Percentiles rank a stretch among this genome's conserved stretches.
Conservation (phyloP, 2,113 vertebrate genomes). For the Colius striatus region DNA sequence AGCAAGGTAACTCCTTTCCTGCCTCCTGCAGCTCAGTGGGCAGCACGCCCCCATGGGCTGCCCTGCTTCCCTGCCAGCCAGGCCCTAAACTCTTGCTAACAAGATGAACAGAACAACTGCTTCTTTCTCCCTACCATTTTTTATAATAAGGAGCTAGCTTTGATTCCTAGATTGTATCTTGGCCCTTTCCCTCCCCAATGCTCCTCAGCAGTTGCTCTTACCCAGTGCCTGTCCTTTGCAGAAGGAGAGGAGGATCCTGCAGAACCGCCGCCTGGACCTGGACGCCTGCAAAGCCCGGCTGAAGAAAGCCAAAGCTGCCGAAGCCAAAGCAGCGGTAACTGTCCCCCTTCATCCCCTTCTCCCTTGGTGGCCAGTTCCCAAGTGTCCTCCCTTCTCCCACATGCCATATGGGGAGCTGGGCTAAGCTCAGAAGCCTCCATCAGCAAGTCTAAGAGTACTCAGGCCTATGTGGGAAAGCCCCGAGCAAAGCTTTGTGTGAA, state of each 20-base stretch:
- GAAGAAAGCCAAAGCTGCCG: conserved; percentile 93
- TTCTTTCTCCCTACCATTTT: background rate
- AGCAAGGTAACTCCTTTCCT: background rate
- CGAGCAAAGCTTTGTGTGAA: background rate
- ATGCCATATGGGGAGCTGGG: background rate
- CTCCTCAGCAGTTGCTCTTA: background rate
- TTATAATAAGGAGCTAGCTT: background rate
- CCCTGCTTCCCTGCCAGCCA: background rate
- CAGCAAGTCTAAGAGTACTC: background rate
- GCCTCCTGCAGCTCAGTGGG: background rate
- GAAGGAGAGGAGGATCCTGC: conserved; percentile 92
- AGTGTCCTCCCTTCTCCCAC: background rate
- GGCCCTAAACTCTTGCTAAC: background rate
- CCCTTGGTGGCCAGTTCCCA: background rate
- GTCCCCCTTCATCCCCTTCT: background rate
- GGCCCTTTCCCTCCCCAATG: background rate
- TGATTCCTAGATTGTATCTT: background rate
- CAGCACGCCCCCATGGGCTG: background rate
- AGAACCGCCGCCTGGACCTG: conserved; percentile 93
- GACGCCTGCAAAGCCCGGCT: conserved; percentile 94
- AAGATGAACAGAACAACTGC: background rate
- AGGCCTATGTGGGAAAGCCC: background rate
- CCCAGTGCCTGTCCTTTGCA: conserved; percentile 23
- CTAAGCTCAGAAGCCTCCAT: background rate
- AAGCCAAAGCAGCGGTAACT: conserved; percentile 93